Evolutionary conservation across 1,140 invertebrate species (phyloP), one percentile per base, ranked within the genome.

Genomic region (Macrobrachium nipponense): DNA sequence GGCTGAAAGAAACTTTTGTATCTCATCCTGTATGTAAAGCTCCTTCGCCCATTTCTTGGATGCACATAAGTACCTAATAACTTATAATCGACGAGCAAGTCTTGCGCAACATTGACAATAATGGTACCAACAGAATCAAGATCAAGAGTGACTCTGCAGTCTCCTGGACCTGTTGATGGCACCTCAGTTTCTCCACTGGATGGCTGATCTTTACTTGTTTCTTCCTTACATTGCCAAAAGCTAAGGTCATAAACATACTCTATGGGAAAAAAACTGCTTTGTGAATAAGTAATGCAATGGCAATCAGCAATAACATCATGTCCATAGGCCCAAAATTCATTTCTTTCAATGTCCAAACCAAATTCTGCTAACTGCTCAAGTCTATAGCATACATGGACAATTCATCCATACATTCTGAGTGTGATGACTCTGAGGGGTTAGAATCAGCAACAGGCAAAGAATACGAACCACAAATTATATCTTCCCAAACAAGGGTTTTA

Each of bases 161-260:
- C 36, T n/a, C 11, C 20, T 15, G 17, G 14, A 5, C 73, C 59
- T 72, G 75, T 20, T 43, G 36, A 8, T 27, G 61, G 5, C n/a
- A 66, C 0, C 2, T 43, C 23, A 12, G 60, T 36, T 36, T 20
- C 14, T 43, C 64, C 12, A 7, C 2, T 62, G n/a, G 61, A n/a
- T 43, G n/a, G 73, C 14, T 23, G 10, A 3, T 15, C 10, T 73
- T 73, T 73, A 5, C n/a, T 43, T 58, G 20, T 20, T 23, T 18
- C 15, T 15, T 27, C 11, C 60, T 66, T 5, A 20, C 14, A 36
- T 60, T 86, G 77, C 89, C 89, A 89, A 62, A 89, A 86, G 64
- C 89, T 88, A 17, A 89, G 80, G 27, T 89, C 84, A 80, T 89
- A 88, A 15, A 12, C 73, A 77, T 88, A 87, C 15, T 80, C 72